phyloP scores from a whole-genome alignment of 2,888 invertebrate species.

The Heliconius sara region DNA sequence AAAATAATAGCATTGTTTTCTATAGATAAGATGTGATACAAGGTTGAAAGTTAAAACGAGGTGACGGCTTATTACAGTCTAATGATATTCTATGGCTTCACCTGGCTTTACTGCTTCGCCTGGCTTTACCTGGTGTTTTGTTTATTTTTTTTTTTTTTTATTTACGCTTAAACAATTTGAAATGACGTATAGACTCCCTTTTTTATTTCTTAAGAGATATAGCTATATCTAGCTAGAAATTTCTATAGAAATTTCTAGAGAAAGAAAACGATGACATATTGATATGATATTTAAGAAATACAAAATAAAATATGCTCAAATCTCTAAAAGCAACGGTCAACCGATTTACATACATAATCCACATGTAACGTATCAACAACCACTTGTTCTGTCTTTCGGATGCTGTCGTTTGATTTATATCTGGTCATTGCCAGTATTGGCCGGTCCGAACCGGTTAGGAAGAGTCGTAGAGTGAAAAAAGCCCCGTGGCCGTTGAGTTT shows the following conservation, averaged over 20 bases:
- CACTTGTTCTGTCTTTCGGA: slow-evolving; percentile 37
- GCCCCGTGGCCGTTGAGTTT: slow-evolving; percentile 69
- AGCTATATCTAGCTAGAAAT: too few relatives aligned
- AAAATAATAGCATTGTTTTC: slow-evolving; percentile 7
- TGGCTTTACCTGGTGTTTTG: neutral
- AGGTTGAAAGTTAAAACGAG: slow-evolving; percentile 24
- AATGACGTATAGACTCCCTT: too few relatives aligned
- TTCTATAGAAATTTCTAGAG: slow-evolving; percentile 15
- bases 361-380: slow-evolving; percentile 37
- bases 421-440: slow-evolving; percentile 49
- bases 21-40: slow-evolving; percentile 15
- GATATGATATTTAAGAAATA: slow-evolving; percentile 2
- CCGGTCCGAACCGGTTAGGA: slow-evolving; percentile 57
- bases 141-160: neutral
- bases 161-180: too few relatives aligned
- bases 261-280: slow-evolving; percentile 4
- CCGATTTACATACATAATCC: slow-evolving; percentile 39
- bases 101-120: neutral
- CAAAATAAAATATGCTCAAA: slow-evolving; percentile 7
- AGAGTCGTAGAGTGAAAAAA: slow-evolving; percentile 61
- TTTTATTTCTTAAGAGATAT: too few relatives aligned
- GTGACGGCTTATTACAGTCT: slow-evolving; percentile 8
- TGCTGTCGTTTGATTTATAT: slow-evolving; percentile 40
- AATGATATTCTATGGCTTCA: neutral
- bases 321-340: slow-evolving; percentile 28